Base-by-base conservation (phyloP, 2,113 vertebrate genomes). In the Eolophus roseicapilla region DNA sequence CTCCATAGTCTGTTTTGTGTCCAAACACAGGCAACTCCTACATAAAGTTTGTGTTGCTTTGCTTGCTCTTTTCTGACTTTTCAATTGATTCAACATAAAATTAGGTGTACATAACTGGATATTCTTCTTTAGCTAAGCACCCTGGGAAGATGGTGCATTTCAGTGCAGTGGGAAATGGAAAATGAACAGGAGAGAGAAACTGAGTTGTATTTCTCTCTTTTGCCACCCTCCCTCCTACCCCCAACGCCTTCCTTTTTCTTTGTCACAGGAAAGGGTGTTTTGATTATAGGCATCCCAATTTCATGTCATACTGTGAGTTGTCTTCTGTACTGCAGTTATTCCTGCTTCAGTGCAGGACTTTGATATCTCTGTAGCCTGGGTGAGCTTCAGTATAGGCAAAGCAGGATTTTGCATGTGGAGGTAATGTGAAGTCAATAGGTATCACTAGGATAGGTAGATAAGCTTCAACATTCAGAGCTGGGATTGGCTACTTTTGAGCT, bases 351-450 rank as follows among this genome's bases (percentile, higher is more conserved):
- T 15, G 27, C 37, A 31, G 60, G 41, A 5, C 65, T 21, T 29
- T 5, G 24, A 3, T 49, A 2, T 37, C 11, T 17, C 9, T 37
- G n/a, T 20, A 43, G 9, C 37, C 24, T 4, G 27, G 12, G 7
- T 13, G 39, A 16, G 11, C 5, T 3, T 25, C 25, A 24, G 10
- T 0, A 9, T 6, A 35, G 43, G 9, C 15, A 8, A 35, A 43
- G 49, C 60, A 28, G 74, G 37, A 5, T 13, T 17, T 0, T 3
- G 49, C 2, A 1, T 27, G 47, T 39, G 46, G n/a, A 41, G 31
- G 6, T 19, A 9, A 27, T 2, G 2, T 0, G 0, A 13, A 14
- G 6, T 5, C n/a, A 10, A 35, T 13, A 47, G 11, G 7, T 5
- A 5, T 41, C 11, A 1, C 67, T 60, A 49, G 39, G 28, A 4